phyloP scores from a whole-genome alignment of 1,140 invertebrate species.

The Drosophila truncata region DNA sequence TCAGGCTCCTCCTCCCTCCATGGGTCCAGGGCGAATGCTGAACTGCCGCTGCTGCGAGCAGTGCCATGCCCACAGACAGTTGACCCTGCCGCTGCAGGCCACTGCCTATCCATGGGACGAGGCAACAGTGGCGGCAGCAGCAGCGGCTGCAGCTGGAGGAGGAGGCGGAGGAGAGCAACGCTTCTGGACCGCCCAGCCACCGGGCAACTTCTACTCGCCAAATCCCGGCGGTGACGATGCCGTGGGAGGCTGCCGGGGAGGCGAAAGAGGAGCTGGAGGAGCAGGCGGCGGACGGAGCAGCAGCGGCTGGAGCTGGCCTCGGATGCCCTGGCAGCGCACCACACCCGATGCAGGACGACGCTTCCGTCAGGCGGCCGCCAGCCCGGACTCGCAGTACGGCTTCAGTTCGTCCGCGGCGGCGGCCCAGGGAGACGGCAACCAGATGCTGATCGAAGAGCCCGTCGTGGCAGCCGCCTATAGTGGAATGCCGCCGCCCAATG shows the following conservation, averaged over 20 bases:
- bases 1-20: constrained; percentile 85
- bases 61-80: constrained; percentile 82
- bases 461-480: constrained; percentile 38
- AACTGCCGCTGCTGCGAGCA: constrained; percentile 84
- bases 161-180: constrained; percentile 62
- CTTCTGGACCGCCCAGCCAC: constrained; percentile 74
- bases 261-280: constrained; percentile 67
- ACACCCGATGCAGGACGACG: constrained; percentile 70
- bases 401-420: constrained; percentile 85
- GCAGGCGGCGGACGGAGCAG: constrained; percentile 83
- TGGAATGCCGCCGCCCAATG: constrained; percentile 71
- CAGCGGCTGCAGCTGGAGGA: constrained; percentile 55
- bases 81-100: constrained; percentile 66
- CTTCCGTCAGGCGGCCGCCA: constrained; percentile 84
- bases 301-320: constrained; percentile 88
- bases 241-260: constrained; percentile 25
- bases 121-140: constrained; percentile 64
- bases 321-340: constrained; percentile 86
- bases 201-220: constrained; percentile 92
- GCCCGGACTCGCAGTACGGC: constrained; percentile 89
- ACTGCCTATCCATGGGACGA: constrained; percentile 80
- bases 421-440: constrained; percentile 57
- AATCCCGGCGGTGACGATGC: constrained; percentile 89
- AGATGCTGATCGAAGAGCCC: constrained; percentile 68
- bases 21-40: constrained; percentile 65